These are phyloP conservation scores for Geotrupes spiniger DNA, from an alignment of 2,888 invertebrate species.

Conservation along the genomic window DNA sequence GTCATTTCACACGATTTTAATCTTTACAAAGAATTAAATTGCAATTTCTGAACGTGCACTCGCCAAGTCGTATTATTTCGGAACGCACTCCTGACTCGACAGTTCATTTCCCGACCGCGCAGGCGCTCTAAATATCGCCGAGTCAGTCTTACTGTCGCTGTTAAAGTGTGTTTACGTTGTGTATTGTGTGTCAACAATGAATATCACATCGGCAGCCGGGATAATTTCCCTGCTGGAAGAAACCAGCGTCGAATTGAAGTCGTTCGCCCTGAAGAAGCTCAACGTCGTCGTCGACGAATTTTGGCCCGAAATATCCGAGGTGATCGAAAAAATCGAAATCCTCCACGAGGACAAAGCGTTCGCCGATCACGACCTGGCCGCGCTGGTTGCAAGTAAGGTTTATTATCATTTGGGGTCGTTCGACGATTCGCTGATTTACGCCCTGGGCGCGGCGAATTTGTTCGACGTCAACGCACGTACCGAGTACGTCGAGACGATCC, in stretches of 20 bases:
- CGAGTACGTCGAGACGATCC: slow-evolving; percentile 74
- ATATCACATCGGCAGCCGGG: slow-evolving; percentile 59
- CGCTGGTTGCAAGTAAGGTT: slow-evolving; percentile 92
- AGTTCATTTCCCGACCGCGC: slow-evolving; percentile 6
- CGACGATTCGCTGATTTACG: slow-evolving; percentile 90
- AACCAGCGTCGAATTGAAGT: slow-evolving; percentile 83
- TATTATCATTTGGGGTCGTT: slow-evolving; percentile 94
- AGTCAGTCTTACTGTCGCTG: too few relatives aligned
- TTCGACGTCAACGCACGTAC: slow-evolving; percentile 88
- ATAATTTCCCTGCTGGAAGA: slow-evolving; percentile 90
- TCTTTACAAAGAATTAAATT: too few relatives aligned
- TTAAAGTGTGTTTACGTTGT: too few relatives aligned
- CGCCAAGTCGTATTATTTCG: too few relatives aligned
- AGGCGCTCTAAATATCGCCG: slow-evolving; percentile 14
- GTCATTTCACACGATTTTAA: too few relatives aligned
- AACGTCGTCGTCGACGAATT: slow-evolving; percentile 90
- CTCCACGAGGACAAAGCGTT: slow-evolving; percentile 84
- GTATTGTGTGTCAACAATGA: slow-evolving; percentile 13
- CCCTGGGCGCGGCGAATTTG: slow-evolving; percentile 83
- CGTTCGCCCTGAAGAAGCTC: slow-evolving; percentile 83
- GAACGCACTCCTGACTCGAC: not conserved
- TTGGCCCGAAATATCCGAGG: slow-evolving; percentile 95
- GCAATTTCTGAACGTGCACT: too few relatives aligned
- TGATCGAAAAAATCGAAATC: slow-evolving; percentile 90
- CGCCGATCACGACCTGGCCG: slow-evolving; percentile 81